Evolutionary conservation across 2,888 invertebrate genomes (phyloP).

Genomic region (Scelioninae gen. 2): DNA sequence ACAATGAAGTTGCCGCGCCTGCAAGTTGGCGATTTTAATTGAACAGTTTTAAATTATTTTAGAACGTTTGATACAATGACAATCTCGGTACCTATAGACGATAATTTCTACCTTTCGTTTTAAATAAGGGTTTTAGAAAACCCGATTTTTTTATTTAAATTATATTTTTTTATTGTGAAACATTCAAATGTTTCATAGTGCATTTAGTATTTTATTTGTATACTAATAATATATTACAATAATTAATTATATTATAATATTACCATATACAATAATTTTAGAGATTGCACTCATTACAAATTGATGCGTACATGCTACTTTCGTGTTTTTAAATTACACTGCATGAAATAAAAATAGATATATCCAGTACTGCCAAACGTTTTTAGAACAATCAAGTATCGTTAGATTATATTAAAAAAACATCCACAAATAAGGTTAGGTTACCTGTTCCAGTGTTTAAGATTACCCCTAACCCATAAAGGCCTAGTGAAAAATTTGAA

Average conservation of each 20-base stretch:
- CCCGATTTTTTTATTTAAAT: not conserved
- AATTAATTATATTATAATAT: not conserved
- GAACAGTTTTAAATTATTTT: no score
- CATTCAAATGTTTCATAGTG: not conserved
- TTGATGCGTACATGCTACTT: not conserved
- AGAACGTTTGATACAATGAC: no score
- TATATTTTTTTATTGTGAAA: not conserved
- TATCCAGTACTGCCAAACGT: not conserved
- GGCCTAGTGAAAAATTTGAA: conserved; percentile 2
- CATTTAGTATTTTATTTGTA: not conserved
- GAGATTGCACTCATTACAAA: not conserved
- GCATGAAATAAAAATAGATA: not conserved
- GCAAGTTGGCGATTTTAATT: no score
- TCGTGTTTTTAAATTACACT: not conserved
- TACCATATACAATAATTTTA: not conserved
- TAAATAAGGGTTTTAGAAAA: no score
- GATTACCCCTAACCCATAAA: not conserved
- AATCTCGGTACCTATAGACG: no score
- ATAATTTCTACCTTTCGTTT: no score
- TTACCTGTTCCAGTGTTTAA: not conserved
- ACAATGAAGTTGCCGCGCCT: no score
- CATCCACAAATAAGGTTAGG: not conserved
- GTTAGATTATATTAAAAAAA: not conserved
- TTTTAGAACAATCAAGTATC: not conserved
- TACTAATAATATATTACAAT: not conserved